phyloP scores from a whole-genome alignment of 1,140 invertebrate genomes.

The Limonius californicus region DNA sequence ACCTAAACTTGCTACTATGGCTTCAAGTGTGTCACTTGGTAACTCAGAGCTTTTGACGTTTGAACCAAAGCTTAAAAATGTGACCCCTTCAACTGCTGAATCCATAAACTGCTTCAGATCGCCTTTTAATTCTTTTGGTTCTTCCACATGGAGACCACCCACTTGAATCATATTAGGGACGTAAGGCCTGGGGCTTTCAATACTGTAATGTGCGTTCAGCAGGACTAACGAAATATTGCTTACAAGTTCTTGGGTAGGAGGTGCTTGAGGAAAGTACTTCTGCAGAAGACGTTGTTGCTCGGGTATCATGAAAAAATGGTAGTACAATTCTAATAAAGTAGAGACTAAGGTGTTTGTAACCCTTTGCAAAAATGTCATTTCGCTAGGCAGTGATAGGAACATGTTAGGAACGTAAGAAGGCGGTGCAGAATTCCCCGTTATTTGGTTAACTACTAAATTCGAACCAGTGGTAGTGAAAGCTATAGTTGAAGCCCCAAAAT shows the following conservation, averaged over 20 bases:
- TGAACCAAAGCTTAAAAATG: slow-evolving; percentile 48
- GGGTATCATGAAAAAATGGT: not conserved
- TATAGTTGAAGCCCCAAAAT: not conserved
- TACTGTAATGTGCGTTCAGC: slow-evolving; percentile 51
- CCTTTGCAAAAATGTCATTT: not conserved
- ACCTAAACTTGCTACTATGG: not conserved
- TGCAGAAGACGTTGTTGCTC: not conserved
- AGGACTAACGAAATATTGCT: slow-evolving; percentile 46
- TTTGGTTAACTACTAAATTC: not conserved
- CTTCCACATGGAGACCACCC: slow-evolving; percentile 54
- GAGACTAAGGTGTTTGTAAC: not conserved
- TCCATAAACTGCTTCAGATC: slow-evolving; percentile 39
- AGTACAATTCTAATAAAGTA: not conserved
- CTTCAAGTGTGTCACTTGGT: not conserved
- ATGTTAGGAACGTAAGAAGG: not conserved
- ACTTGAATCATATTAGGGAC: slow-evolving; percentile 55
- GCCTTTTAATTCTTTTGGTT: slow-evolving; percentile 24
- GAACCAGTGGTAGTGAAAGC: not conserved
- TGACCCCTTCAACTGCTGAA: slow-evolving; percentile 40
- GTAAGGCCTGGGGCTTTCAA: slow-evolving; percentile 46
- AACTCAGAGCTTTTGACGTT: slow-evolving; percentile 25
- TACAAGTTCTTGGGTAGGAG: not conserved
- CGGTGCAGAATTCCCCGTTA: not conserved
- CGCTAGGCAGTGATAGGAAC: not conserved
- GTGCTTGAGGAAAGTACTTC: not conserved